Base-by-base conservation (phyloP, 2,888 invertebrate genomes). In the Lydus trimaculatus region DNA sequence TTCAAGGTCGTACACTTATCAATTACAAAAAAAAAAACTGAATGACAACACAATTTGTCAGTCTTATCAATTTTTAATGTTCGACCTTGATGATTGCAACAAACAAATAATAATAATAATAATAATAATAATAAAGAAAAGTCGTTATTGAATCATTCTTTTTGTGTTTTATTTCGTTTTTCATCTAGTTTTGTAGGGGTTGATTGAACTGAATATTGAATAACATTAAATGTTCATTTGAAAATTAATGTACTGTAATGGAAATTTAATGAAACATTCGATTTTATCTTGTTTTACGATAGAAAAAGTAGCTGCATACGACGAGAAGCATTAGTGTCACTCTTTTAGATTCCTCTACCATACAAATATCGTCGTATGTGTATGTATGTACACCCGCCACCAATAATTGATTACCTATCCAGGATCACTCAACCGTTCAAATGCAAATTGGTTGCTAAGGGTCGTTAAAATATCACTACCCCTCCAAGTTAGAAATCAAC, bases 241-340 rank as follows among this genome's bases (percentile, higher is more conserved):
- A 70, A 74, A 74, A 74, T 74, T 73, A 74, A 74, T 74, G 74
- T 70, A 67, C 73, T 70, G 72, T 74, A 75, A 75, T 75, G 72
- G 72, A 74, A 72, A 74, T 75, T 75, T 75, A 75, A 75, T 75
- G 70, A 75, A 73, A 72, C 69, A 66, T 71, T 69, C 66, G 63
- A 67, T 70, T 48, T 48, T 70, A 70, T 70, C 70, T 67, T 64
- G 60, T 67, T 70, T 64, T 62, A 65, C 67, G 64, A 65, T 70
- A 67, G 64, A 70, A 67, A 64, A 70, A 43, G 67, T 67, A 39
- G 64, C 62, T 65, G 64, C 64, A 64, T 65, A 64, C 59, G 70
- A 66, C 48, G 70, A 67, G 67, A 70, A 67, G 62, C 70, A 70
- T 70, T 70, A 70, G 67, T 70, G 70, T 70, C 70, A 70, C 67